Percentiles rank a stretch among this genome's conserved stretches.
phyloP scores from a whole-genome alignment of 2,113 vertebrate genomes.

The Pluvianellus socialis region DNA sequence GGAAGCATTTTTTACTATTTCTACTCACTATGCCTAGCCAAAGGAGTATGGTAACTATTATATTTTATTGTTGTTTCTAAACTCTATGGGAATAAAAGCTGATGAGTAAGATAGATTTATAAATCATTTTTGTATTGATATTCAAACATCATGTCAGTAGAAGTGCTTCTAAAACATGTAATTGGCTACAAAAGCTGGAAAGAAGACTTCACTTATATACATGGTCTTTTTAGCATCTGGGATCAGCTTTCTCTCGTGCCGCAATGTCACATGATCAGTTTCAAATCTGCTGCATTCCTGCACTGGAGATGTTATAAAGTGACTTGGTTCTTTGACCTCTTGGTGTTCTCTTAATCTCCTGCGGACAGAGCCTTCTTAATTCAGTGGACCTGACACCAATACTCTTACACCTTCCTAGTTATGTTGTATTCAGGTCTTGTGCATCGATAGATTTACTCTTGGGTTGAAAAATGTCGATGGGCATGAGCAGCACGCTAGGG shows the following conservation, averaged over 20 bases:
- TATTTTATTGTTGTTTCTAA: background rate
- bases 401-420: background rate
- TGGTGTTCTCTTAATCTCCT: background rate
- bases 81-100: background rate
- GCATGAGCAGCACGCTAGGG: background rate
- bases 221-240: background rate
- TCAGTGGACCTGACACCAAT: background rate
- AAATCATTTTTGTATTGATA: background rate
- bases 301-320: background rate
- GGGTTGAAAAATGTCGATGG: accelerated
- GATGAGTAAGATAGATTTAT: background rate
- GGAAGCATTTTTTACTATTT: background rate
- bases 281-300: background rate
- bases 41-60: background rate
- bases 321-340: background rate
- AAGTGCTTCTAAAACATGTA: background rate
- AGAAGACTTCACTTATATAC: accelerated
- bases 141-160: background rate
- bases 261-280: background rate
- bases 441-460: background rate
- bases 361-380: background rate
- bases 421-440: background rate
- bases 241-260: background rate
- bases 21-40: background rate
- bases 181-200: background rate